Evolutionary conservation across 2,888 invertebrate species (phyloP).

Genomic region (Drosophila subquinaria): DNA sequence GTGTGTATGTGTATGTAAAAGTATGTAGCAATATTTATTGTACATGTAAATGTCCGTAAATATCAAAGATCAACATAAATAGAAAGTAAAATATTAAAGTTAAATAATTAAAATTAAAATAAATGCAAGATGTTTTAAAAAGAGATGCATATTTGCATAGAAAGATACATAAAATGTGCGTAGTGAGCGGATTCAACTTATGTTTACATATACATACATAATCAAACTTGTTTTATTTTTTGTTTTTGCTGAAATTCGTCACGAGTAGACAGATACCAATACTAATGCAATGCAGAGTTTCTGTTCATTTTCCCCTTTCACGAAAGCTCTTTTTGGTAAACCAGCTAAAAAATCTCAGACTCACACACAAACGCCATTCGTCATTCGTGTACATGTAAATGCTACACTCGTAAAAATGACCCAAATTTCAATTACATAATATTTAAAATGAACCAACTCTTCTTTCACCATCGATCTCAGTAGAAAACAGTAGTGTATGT

Average conservation of each 20-base stretch:
- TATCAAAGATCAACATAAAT: constrained; percentile 16
- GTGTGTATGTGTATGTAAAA: constrained; percentile 1
- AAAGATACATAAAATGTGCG: constrained; percentile 15
- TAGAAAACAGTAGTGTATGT: constrained; percentile 51
- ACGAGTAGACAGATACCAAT: constrained; percentile 41
- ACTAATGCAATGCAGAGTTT: constrained; percentile 46
- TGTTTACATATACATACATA: constrained; percentile 20
- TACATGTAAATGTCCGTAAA: constrained; percentile 12
- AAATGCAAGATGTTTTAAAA: neutral
- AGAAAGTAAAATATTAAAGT: constrained; percentile 11
- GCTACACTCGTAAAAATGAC: constrained; percentile 77
- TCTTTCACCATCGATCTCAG: constrained; percentile 68
- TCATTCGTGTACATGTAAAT: constrained; percentile 66
- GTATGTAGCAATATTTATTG: constrained; percentile 18
- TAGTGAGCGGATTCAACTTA: constrained; percentile 43
- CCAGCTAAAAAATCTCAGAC: constrained; percentile 71
- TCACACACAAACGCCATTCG: constrained; percentile 38
- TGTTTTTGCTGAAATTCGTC: constrained; percentile 47
- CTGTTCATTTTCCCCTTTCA: constrained; percentile 75
- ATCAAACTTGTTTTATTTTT: constrained; percentile 60
- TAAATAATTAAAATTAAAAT: neutral
- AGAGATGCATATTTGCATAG: neutral
- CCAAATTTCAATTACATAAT: constrained; percentile 78
- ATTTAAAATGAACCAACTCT: constrained; percentile 58
- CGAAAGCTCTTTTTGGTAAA: constrained; percentile 73